Percentiles rank a stretch among this genome's conserved stretches.
Conservation (phyloP, 2,113 vertebrate genomes). For the Tricholaema leucomelas region DNA sequence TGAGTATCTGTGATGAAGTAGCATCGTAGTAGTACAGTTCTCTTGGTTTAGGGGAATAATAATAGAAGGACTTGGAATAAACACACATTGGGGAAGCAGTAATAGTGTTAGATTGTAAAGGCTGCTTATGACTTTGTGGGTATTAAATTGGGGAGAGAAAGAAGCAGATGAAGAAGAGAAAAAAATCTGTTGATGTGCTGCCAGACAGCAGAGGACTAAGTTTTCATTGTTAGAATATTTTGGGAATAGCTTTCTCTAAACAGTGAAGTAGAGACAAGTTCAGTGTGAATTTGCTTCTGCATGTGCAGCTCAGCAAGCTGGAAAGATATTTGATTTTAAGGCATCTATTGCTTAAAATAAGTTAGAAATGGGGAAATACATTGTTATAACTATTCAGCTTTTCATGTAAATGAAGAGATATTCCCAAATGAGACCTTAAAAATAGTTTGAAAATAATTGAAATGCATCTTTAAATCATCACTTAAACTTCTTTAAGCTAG, state of each 20-base stretch:
- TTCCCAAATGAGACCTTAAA: background rate
- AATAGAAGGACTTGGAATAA: background rate
- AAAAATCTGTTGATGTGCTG: background rate
- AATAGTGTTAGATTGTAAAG: background rate
- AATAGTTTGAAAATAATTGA: background rate
- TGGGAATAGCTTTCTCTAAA: background rate
- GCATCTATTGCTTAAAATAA: background rate
- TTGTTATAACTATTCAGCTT: background rate
- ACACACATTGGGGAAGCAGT: fast-evolving
- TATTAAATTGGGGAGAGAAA: background rate
- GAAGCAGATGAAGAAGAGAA: background rate
- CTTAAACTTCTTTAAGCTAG: background rate
- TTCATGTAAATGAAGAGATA: background rate
- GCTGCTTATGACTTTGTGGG: background rate
- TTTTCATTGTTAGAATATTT: background rate
- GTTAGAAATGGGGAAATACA: background rate
- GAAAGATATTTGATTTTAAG: background rate
- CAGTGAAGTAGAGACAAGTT: background rate
- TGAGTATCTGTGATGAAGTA: background rate
- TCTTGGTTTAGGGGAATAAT: background rate
- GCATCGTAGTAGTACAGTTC: background rate
- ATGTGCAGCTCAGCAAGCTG: background rate
- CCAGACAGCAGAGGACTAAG: background rate
- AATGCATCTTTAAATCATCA: background rate
- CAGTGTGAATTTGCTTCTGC: background rate